phyloP scores from a whole-genome alignment of 2,113 vertebrate genomes.

The Rostratula benghalensis region DNA sequence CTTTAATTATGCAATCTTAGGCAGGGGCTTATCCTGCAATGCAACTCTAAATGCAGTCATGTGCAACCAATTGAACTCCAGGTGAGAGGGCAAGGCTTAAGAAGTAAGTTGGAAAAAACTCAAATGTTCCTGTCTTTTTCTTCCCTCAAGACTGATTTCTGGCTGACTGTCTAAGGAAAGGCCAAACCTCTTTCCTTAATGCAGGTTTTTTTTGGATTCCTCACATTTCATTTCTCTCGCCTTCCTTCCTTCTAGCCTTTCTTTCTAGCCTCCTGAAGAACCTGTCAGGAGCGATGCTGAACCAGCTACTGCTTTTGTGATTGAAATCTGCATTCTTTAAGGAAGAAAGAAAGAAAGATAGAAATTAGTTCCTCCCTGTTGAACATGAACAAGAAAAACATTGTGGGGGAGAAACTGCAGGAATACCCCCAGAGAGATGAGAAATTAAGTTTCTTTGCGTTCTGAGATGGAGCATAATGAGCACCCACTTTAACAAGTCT shows the following conservation, averaged over 20 bases:
- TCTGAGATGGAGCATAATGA: conserved; percentile 4
- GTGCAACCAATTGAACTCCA: neutral
- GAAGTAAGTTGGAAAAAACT: neutral
- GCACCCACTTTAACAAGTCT: neutral
- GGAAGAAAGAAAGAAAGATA: conserved; percentile 18
- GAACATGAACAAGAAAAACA: neutral
- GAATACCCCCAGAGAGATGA: neutral
- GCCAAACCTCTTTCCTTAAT: neutral
- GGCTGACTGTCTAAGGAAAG: neutral
- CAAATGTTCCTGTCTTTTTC: neutral
- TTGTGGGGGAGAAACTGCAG: neutral
- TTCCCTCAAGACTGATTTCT: neutral
- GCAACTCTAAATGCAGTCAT: neutral
- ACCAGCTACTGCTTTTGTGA: neutral
- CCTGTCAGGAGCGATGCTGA: neutral
- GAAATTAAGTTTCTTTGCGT: neutral
- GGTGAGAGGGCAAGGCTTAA: neutral
- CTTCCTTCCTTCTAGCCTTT: no score
- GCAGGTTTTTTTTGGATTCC: neutral
- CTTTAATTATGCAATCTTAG: neutral
- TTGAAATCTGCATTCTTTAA: neutral
- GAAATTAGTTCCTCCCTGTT: conserved; percentile 39
- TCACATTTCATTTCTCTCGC: neutral
- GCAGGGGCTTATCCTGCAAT: neutral
- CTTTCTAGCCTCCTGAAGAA: neutral